Evolutionary conservation across 1,140 invertebrate species (phyloP), one percentile per base, ranked within the genome.

Genomic region (Drosophila carrolli): DNA sequence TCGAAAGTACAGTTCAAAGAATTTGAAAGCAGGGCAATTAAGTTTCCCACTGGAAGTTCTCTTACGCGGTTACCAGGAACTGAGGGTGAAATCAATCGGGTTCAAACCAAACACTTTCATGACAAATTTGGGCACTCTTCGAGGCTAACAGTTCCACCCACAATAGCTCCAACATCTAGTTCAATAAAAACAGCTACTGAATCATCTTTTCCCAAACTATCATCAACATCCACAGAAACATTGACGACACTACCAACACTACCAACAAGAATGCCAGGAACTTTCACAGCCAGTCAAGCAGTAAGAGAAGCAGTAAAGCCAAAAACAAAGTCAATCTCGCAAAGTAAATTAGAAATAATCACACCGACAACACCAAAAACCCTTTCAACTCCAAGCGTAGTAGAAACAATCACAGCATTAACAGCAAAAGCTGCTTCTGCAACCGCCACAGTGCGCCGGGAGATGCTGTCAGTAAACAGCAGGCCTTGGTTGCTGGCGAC

Each of bases 401-500:
- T 38, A 4, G 37, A 9, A n/a, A 13, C 38, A n/a, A 13, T 40
- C 38, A n/a, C 11, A 35, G 23, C 29, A 35, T 35, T 27, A 27
- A 41, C 55, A 27, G 23, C 40, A 16, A 14, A 23, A 35, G 13
- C 16, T 5, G 10, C 48, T 43, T 27, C 13, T 11, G 14, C 16
- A 38, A 29, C 19, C 14, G 43, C 41, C n/a, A 10, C 29, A 55
- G 51, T 4, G 23, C 47, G 51, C 44, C 70, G 47, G 53, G 59
- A 66, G 32, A 68, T 90, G 43, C 78, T 85, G 9, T 81, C 65
- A 35, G 81, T 86, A 8, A 78, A 84, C 43, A 62, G 43, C 7
- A 57, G 48, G 35, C 83, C 76, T 1, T 82, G 82, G 80, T 63
- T 91, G 75, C 59, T 82, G 71, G 38, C 70, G 72, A 55, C 80